Base-by-base conservation (phyloP, 2,113 vertebrate species). In the Struthidea cinerea region DNA sequence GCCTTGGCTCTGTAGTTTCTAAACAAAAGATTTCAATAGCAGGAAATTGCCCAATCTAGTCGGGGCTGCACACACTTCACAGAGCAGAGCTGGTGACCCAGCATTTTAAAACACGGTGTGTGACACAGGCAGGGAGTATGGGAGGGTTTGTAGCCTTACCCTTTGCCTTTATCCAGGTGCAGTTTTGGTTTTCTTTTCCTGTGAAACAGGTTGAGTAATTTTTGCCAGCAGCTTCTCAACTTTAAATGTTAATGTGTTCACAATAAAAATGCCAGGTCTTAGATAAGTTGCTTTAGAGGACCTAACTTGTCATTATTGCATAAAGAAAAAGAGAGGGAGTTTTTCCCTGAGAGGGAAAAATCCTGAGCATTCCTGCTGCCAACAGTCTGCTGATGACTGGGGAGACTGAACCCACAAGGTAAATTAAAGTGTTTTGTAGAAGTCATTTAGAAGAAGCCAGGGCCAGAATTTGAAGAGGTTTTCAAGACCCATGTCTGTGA, bases 21-120 rank as follows among this genome's bases (percentile, higher is more conserved):
- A 94, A 93, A 96, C 44, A 83, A 82, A 93, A 67, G 61, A 70
- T 93, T 96, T 97, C 92, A 95, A 94, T 93, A 47, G 87, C 96
- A 95, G 97, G 95, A 97, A 97, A 68, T 97, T 94, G 96, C 84
- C 76, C 74, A 91, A 94, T 90, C 61, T 47, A 9, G 17, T 56
- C 27, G 6, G 60, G 65, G 47, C 81, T 94, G 92, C 55, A 59
- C 0, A 10, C 13, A 5, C 60, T 91, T 79, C 81, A 42, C 35
- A 47, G 65, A 77, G 16, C 35, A 44, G 50, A 49, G 67, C 46
- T 95, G 68, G 95, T 93, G 69, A 94, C 57, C 59, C 65, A 87
- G 89, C 69, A 15, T 82, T 89, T 94, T 75, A 50, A 89, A 92
- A 59, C 28, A 53, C 56, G 37, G 12, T 3, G 2, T 64, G 41